Conservation (phyloP, 2,888 invertebrate species). For the Rotaria macrura region DNA sequence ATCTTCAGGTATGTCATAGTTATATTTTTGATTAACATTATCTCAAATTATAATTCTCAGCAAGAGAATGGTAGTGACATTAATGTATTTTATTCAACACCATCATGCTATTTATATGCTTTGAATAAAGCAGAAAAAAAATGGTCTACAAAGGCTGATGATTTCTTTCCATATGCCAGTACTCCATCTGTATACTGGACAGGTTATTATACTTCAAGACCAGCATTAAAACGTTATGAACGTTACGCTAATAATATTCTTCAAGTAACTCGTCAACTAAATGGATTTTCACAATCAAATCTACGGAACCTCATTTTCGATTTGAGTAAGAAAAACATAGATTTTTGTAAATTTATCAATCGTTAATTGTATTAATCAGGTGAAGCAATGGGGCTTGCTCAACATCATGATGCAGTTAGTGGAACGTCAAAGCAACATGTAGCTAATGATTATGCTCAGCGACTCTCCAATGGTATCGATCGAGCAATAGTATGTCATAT, state of each 20-base stretch:
- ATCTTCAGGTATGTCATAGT: constrained; percentile 37
- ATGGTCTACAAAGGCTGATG: constrained; percentile 66
- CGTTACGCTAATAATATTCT: constrained; percentile 48
- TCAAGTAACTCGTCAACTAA: constrained; percentile 42
- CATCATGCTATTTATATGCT: constrained; percentile 53
- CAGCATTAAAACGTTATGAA: constrained; percentile 51
- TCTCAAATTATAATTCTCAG: constrained; percentile 34
- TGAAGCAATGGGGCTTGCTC: constrained; percentile 52
- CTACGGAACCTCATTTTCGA: neutral
- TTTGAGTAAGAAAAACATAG: constrained; percentile 1
- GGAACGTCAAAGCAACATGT: constrained; percentile 61
- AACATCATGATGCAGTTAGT: constrained; percentile 85
- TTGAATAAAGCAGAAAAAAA: constrained; percentile 57
- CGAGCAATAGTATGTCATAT: constrained; percentile 8
- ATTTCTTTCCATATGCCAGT: constrained; percentile 58
- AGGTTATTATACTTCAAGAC: constrained; percentile 58
- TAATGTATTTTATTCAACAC: constrained; percentile 60
- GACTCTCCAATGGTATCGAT: constrained; percentile 61
- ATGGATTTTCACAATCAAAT: constrained; percentile 23
- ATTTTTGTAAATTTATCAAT: neutral
- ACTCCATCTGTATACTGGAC: constrained; percentile 81
- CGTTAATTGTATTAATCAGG: neutral
- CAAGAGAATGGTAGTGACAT: constrained; percentile 50
- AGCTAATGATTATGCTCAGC: constrained; percentile 71
- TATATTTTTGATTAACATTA: neutral